Conservation (phyloP, 2,888 invertebrate genomes). For the Limnephilus marmoratus region DNA sequence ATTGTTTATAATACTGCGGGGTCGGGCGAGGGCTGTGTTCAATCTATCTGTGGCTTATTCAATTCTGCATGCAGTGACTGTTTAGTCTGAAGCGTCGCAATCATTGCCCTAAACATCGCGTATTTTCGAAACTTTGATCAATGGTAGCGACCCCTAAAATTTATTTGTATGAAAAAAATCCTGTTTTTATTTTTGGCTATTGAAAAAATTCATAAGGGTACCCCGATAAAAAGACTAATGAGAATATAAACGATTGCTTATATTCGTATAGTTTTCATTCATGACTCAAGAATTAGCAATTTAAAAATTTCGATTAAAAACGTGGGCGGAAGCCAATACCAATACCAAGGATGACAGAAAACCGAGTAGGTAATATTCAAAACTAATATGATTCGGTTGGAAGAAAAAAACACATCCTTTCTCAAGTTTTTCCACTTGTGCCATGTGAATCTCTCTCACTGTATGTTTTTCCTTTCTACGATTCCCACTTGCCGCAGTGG, state of each 20-base stretch:
- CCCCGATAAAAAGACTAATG: too few relatives aligned
- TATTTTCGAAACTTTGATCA: too few relatives aligned
- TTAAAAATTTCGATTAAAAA: background rate
- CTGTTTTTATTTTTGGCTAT: too few relatives aligned
- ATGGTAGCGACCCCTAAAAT: too few relatives aligned
- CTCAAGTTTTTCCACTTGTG: slow-evolving; percentile 2
- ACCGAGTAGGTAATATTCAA: background rate
- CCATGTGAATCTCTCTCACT: background rate
- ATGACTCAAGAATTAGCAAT: background rate
- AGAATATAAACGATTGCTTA: background rate
- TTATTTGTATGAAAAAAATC: too few relatives aligned
- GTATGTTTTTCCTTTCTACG: background rate
- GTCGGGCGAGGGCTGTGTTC: too few relatives aligned
- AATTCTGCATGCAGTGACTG: too few relatives aligned
- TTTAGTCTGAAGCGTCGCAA: too few relatives aligned
- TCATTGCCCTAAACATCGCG: too few relatives aligned
- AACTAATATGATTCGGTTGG: background rate
- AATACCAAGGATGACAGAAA: background rate
- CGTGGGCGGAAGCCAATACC: background rate
- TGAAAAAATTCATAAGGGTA: too few relatives aligned
- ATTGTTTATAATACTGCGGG: too few relatives aligned
- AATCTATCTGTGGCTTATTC: too few relatives aligned
- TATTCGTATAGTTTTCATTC: background rate
- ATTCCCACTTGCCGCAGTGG: slow-evolving; percentile 7
- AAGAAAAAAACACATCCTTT: background rate